Percentiles rank a stretch among this genome's conserved stretches.
Evolutionary conservation across 2,888 invertebrate genomes (phyloP).

Genomic region (Himalopsyche anomala): DNA sequence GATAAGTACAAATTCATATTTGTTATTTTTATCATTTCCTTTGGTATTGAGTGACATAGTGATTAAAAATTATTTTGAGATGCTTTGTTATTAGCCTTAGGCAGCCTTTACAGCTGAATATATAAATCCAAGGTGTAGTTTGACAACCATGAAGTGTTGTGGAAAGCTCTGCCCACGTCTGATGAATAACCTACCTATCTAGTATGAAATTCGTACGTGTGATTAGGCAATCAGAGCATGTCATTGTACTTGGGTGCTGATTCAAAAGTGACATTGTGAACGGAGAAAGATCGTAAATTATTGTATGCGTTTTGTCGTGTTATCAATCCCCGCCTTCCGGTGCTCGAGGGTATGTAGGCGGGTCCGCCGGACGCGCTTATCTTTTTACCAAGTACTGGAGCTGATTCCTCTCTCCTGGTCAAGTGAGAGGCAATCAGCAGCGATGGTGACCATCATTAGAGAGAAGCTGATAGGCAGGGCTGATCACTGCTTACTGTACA

Average conservation of each 20-base stretch:
- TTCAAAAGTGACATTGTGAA: slow-evolving; percentile 26
- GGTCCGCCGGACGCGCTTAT: slow-evolving; percentile 60
- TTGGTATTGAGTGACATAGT: no score
- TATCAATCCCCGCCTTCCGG: slow-evolving; percentile 60
- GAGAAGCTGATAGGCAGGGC: neutral
- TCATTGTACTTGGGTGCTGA: slow-evolving; percentile 5
- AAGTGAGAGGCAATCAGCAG: slow-evolving; percentile 15
- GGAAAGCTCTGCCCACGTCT: no score
- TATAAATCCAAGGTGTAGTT: no score
- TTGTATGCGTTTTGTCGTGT: slow-evolving; percentile 54
- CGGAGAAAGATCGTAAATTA: slow-evolving; percentile 47
- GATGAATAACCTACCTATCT: neutral
- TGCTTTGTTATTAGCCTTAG: no score
- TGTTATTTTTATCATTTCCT: no score
- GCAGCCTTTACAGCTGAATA: no score
- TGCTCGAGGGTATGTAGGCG: slow-evolving; percentile 53
- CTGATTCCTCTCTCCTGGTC: slow-evolving; percentile 40
- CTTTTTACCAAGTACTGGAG: slow-evolving; percentile 41
- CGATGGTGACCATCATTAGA: slow-evolving; percentile 8
- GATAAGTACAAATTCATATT: no score
- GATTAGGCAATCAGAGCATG: slow-evolving; percentile 38
- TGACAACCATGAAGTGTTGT: no score
- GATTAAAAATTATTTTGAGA: no score
- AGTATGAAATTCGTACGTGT: neutral
- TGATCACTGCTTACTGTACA: no score